Percentiles rank a stretch among this genome's conserved stretches.
These are phyloP conservation scores for Plebejus anna DNA, from an alignment of 2,888 invertebrate species.

Conservation along the genomic window DNA sequence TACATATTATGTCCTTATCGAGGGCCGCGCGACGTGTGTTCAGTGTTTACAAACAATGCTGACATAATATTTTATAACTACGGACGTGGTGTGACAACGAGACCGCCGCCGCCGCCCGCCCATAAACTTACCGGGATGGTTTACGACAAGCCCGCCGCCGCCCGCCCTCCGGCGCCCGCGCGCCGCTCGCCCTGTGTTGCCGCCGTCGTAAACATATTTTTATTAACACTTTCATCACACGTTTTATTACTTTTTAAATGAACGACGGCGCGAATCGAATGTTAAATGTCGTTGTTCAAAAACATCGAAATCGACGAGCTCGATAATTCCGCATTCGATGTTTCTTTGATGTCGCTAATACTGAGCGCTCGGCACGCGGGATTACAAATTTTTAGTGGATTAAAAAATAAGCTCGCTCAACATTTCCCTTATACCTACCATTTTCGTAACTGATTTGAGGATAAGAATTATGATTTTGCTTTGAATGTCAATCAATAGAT, in stretches of 20 bases:
- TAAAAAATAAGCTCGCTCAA: not conserved
- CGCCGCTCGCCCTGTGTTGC: not conserved
- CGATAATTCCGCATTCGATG: not conserved
- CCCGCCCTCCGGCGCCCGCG: not conserved
- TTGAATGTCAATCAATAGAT: no score
- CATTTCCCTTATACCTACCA: not conserved
- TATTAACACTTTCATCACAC: not conserved
- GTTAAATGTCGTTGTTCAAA: not conserved
- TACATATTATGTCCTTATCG: not conserved
- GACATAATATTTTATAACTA: not conserved
- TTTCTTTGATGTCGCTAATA: not conserved
- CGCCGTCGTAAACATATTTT: constrained; percentile 10
- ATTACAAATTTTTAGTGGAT: not conserved
- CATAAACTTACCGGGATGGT: not conserved
- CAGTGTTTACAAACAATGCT: constrained; percentile 9
- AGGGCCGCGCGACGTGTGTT: not conserved
- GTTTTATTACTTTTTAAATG: constrained; percentile 16
- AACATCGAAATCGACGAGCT: not conserved
- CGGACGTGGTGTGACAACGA: not conserved
- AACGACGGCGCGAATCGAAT: not conserved
- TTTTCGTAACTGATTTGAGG: not conserved
- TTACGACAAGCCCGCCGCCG: not conserved
- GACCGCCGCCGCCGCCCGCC: not conserved
- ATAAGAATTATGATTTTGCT: no score
- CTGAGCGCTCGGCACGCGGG: not conserved